phyloP scores from a whole-genome alignment of 1,140 invertebrate genomes.

The Drosophila guanche region DNA sequence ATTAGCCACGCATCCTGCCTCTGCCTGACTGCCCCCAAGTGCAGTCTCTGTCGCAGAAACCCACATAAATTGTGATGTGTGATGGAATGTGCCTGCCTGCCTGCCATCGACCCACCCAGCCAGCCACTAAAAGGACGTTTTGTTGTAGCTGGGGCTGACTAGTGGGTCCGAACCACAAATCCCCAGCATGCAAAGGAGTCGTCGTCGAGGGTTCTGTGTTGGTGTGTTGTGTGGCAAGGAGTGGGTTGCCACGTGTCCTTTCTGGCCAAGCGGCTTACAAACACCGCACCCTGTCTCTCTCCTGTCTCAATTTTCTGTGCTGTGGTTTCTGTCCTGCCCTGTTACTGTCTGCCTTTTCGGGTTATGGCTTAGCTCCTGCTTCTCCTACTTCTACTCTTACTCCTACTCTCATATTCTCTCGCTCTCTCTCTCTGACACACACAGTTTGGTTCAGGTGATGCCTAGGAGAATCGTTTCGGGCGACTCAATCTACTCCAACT shows the following conservation, averaged over 20 bases:
- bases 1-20: constrained; percentile 40
- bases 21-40: neutral
- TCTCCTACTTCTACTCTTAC: no score
- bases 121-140: constrained; percentile 6
- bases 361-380: no score
- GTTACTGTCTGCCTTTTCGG: constrained; percentile 14
- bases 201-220: neutral
- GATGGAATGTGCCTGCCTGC: constrained; percentile 26
- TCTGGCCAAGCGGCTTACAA: constrained; percentile 2
- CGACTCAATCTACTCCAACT: no score
- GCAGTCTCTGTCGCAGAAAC: neutral
- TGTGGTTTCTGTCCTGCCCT: constrained; percentile 20
- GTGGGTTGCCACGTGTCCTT: constrained; percentile 17
- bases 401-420: no score
- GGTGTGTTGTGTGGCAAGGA: neutral
- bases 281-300: neutral
- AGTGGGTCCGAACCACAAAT: constrained; percentile 49
- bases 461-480: no score
- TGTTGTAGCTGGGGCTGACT: neutral
- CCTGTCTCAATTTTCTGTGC: constrained; percentile 21
- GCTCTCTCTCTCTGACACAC: no score
- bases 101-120: neutral
- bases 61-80: constrained; percentile 47
- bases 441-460: no score
- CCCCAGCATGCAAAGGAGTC: constrained; percentile 53